Evolutionary conservation across 2,888 invertebrate genomes (phyloP).

Genomic region (Pyralis farinalis): DNA sequence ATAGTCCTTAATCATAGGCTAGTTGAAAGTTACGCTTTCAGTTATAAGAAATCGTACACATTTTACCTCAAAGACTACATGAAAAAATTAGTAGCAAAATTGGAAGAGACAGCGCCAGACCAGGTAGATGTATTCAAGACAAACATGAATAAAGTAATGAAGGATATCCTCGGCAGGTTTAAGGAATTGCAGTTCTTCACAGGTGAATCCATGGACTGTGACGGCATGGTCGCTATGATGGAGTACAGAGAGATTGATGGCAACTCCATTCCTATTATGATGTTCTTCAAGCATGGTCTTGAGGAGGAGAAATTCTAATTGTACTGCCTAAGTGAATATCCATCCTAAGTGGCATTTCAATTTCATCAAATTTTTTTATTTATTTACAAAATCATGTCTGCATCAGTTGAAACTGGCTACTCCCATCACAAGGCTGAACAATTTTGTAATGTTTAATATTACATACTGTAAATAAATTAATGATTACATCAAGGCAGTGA

Average conservation of each 20-base stretch:
- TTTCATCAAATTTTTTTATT: constrained; percentile 58
- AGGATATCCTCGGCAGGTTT: constrained; percentile 93
- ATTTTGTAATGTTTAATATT: constrained; percentile 70
- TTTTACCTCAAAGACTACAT: constrained; percentile 97
- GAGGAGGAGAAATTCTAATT: constrained; percentile 96
- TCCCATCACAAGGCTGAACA: constrained; percentile 75
- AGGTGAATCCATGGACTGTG: constrained; percentile 96
- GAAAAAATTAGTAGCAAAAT: constrained; percentile 93
- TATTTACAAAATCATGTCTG: constrained; percentile 72
- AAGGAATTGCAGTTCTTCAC: constrained; percentile 96
- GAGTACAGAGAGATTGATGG: constrained; percentile 96
- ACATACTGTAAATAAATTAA: constrained; percentile 67
- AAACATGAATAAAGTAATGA: constrained; percentile 96
- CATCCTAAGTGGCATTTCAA: constrained; percentile 56
- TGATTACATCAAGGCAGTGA: constrained; percentile 50
- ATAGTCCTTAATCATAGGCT: constrained; percentile 96
- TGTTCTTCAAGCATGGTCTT: constrained; percentile 98
- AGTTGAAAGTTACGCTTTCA: constrained; percentile 91
- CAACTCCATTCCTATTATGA: constrained; percentile 90
- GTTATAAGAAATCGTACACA: constrained; percentile 95
- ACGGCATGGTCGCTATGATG: constrained; percentile 95
- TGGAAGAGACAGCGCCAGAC: constrained; percentile 90
- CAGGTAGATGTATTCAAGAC: constrained; percentile 94
- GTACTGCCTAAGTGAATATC: constrained; percentile 49
- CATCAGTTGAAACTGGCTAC: constrained; percentile 58